These are phyloP conservation scores for Falco concolor DNA, from an alignment of 2,797 vertebrate species.

Conservation along the genomic window DNA sequence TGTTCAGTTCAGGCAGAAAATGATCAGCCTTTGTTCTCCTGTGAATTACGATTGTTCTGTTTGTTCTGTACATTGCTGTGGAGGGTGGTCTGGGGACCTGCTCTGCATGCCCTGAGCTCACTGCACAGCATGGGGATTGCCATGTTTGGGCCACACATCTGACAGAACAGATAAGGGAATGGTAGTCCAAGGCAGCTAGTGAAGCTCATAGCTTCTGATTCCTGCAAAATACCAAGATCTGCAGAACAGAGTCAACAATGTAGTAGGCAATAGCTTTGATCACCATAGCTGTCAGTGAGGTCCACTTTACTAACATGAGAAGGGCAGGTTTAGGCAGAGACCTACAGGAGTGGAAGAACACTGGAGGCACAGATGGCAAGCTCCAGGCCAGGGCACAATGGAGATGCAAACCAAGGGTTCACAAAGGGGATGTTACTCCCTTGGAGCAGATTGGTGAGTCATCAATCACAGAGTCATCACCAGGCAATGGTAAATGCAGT, in stretches of 20 bases:
- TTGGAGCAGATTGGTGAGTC: not conserved
- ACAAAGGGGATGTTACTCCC: not conserved
- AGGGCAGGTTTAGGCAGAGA: not conserved
- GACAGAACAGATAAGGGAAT: not conserved
- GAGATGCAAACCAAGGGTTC: not conserved
- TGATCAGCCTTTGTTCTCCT: not conserved
- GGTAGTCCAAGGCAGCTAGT: not conserved
- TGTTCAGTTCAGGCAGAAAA: not conserved
- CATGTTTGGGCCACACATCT: not conserved
- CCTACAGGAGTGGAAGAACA: not conserved
- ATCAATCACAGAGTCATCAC: not conserved
- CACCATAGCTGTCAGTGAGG: accelerated
- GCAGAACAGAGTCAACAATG: not conserved
- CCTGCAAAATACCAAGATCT: not conserved
- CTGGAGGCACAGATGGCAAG: not conserved
- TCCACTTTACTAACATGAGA: not conserved
- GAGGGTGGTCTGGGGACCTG: not conserved
- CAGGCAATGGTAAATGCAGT: not conserved
- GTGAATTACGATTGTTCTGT: not conserved
- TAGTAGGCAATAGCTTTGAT: not conserved
- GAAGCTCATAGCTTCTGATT: not conserved
- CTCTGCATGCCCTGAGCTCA: not conserved
- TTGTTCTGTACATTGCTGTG: not conserved
- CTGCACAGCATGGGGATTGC: not conserved
- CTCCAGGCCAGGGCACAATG: not conserved